Conservation (phyloP, 2,888 invertebrate genomes). For the Eupithecia inturbata region DNA sequence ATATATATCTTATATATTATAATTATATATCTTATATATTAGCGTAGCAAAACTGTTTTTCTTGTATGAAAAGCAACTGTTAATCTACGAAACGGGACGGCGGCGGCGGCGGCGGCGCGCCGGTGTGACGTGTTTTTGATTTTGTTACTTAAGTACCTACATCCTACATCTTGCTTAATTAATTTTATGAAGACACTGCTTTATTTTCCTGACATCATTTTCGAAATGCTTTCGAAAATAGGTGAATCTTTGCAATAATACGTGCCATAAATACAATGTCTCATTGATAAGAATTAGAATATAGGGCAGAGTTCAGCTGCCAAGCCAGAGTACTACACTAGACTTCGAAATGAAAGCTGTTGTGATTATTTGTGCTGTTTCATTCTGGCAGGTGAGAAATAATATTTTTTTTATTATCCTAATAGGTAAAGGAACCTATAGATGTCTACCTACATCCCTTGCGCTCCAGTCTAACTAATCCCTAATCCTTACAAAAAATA, state of each 20-base stretch:
- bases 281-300: conserved; percentile 6
- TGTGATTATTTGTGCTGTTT: conserved; percentile 26
- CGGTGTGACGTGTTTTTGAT: too few species aligned
- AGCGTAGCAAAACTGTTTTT: too few species aligned
- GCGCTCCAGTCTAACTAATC: not conserved
- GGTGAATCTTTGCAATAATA: not conserved
- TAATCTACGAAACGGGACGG: too few species aligned
- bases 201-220: not conserved
- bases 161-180: not conserved
- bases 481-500: too few species aligned
- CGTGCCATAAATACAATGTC: not conserved
- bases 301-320: not conserved
- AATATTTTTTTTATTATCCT: not conserved
- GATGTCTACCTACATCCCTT: not conserved
- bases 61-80: too few species aligned
- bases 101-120: too few species aligned
- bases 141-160: too few species aligned
- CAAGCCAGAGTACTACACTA: conserved; percentile 8
- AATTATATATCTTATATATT: too few species aligned
- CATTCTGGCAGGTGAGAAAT: conserved; percentile 30
- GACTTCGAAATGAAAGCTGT: conserved; percentile 30
- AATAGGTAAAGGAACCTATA: not conserved
- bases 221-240: conserved; percentile 3
- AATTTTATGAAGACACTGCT: not conserved
- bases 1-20: too few species aligned